Evolutionary conservation across 2,797 vertebrate genomes (phyloP).

Genomic region (Channallabes apus): DNA sequence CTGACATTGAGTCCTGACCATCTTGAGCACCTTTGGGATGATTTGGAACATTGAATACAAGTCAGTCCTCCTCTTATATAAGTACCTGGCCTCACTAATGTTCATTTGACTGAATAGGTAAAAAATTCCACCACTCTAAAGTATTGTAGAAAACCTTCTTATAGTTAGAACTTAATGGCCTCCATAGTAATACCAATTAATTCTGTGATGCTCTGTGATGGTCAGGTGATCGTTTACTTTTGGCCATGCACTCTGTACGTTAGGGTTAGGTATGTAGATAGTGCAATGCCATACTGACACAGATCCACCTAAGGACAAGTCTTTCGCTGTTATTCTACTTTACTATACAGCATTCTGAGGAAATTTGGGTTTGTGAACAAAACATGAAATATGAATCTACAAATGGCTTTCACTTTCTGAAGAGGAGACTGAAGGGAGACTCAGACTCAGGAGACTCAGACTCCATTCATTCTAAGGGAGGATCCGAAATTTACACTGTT

Average conservation of each 20-base stretch:
- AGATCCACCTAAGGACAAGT: neutral
- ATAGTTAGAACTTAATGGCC: neutral
- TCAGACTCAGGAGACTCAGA: too few species aligned
- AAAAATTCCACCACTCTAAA: neutral
- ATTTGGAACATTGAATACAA: neutral
- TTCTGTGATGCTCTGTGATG: neutral
- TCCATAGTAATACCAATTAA: too few species aligned
- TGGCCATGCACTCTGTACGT: neutral
- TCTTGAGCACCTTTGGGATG: neutral
- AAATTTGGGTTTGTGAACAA: neutral
- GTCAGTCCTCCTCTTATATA: neutral
- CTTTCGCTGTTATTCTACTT: neutral
- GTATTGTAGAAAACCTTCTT: neutral
- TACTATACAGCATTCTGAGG: neutral
- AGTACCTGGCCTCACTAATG: neutral
- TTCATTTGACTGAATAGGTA: neutral
- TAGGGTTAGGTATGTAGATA: neutral
- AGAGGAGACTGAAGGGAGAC: neutral
- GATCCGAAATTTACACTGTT: slow-evolving; percentile 4
- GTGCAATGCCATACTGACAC: neutral
- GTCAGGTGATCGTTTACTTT: neutral
- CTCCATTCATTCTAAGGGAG: neutral
- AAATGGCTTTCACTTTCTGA: neutral
- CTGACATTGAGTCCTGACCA: neutral
- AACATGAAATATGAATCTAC: neutral